Base-by-base conservation (phyloP, 2,797 vertebrate genomes). In the Tragelaphus eurycerus region DNA sequence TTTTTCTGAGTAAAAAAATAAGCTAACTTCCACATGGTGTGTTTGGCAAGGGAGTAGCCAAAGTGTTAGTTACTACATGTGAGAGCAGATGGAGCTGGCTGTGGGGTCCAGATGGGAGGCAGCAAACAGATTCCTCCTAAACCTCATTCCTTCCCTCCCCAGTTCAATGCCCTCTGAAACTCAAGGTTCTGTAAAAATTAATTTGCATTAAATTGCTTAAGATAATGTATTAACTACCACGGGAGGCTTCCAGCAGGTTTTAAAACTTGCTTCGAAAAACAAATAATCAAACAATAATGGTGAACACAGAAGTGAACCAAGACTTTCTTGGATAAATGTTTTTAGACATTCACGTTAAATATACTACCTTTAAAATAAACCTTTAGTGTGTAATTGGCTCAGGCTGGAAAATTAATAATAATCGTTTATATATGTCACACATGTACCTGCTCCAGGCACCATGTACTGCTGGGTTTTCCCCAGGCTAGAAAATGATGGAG, bases 151-250 rank as follows among this genome's bases (percentile, higher is more conserved):
- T 90, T 76, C 59, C 64, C 52, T 91, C 23, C 92, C 85, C 86
- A 89, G 57, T 71, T 95, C 96, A 97, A 62, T 54, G 67, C 90
- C 90, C 93, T 98, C 92, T 96, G 96, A 95, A 98, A 97, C 90
- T 95, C 88, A 96, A 96, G 96, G 83, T 90, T 96, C 93, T 96
- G 25, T 95, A 97, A 97, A 97, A 98, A 96, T 97, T 94, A 97
- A 98, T 97, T 97, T 97, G 88, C 93, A 97, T 92, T 96, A 95
- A 97, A 95, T 98, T 97, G 96, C 95, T 98, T 95, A 97, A 96
- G 97, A 94, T 96, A 93, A 96, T 91, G 34, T 95, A 97, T 97
- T 95, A 96, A 93, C 93, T 96, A 86, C 74, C 86, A 52, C 5
- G 96, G 46, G 83, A 94, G 64, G 79, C 83, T 97, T 96, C 94